These are phyloP conservation scores for Cephus pulcher DNA, from an alignment of 2,888 invertebrate genomes.

Conservation along the genomic window DNA sequence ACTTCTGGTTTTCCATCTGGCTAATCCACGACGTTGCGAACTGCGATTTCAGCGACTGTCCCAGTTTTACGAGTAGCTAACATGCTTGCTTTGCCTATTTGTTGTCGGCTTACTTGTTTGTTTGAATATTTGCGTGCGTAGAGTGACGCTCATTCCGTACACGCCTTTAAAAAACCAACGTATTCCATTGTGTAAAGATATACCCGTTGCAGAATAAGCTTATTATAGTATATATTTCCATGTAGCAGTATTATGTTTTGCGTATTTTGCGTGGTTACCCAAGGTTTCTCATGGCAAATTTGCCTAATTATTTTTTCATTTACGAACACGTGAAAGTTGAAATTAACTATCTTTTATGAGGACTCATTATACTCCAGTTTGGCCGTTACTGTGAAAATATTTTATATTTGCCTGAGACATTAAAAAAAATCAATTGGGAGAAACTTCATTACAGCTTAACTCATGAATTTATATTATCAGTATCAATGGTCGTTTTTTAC, in stretches of 20 bases:
- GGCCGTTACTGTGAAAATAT: background rate
- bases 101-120: background rate
- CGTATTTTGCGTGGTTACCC: background rate
- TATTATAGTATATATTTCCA: background rate
- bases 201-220: background rate
- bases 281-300: background rate
- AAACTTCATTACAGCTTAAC: background rate
- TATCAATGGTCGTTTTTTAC: background rate
- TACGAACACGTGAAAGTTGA: background rate
- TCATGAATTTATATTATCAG: background rate
- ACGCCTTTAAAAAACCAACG: background rate
- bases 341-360: background rate
- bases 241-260: background rate
- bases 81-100: background rate
- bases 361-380: background rate
- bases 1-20: background rate
- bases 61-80: background rate
- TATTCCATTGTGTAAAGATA: background rate
- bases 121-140: background rate
- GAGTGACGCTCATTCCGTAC: background rate
- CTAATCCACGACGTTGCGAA: background rate
- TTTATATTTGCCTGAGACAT: background rate
- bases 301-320: background rate
- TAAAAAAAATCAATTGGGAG: no score
- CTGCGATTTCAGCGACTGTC: background rate